Evolutionary conservation across 2,797 vertebrate genomes (phyloP), one percentile per base, ranked within the genome.

Genomic region (Melanitta fusca): DNA sequence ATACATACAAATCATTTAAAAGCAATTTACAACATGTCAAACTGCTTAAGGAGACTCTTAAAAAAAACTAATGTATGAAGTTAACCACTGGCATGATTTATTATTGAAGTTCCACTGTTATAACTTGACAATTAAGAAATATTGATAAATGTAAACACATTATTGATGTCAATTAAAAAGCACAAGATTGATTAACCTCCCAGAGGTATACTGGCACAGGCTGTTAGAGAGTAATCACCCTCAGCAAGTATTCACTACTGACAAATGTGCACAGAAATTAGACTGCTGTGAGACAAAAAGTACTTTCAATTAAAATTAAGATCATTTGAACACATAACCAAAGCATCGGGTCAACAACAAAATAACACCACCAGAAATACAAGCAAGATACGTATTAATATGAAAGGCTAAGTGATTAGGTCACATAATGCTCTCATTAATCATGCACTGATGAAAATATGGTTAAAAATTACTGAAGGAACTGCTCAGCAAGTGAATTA

Each of bases 91-190:
- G 78, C 90, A 87, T 96, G 97, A 98, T 98, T 98, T 98, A 98
- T 98, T 97, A 95, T 54, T 97, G 93, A 97, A 97, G 88, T 95
- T 97, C 96, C 80, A 93, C 71, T 80, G 90, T 97, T 97, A 96
- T 89, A 98, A 96, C 91, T 84, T 96, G 95, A 97, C 97, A 98
- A 98, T 98, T 98, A 98, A 97, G 93, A 97, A 97, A 94, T 98
- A 98, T 91, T 98, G 98, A 98, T 97, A 97, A 98, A 98, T 97
- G 97, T 97, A 98, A 98, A 97, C 95, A 95, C 88, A 96, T 97
- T 98, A 98, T 97, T 97, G 98, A 98, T 97, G 96, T 93, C 97
- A 97, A 97, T 98, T 97, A 97, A 96, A 97, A 97, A 95, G 87
- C 95, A 86, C 36, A 95, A 97, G 97, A 98, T 95, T 96, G 97